A percentile compares a stretch with the other conserved stretches of the same genome.
phyloP scores from a whole-genome alignment of 2,113 vertebrate species.

The Psophia crepitans region DNA sequence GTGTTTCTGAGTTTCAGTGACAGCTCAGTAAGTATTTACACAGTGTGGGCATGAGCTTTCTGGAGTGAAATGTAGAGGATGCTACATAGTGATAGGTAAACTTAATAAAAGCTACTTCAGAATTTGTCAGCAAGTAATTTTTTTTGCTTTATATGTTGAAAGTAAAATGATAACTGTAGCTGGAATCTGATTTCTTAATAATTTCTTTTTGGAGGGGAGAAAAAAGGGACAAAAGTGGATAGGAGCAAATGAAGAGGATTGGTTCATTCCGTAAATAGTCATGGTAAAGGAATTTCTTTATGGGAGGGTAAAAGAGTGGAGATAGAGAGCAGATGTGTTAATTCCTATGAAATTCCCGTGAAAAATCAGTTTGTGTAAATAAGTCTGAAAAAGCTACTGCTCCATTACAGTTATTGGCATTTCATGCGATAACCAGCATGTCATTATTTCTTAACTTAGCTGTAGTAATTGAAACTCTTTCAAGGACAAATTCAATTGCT shows the following conservation, averaged over 20 bases:
- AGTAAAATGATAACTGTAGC: background rate
- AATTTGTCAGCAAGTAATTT: background rate
- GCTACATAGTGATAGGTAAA: background rate
- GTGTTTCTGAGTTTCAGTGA: conserved; percentile 56
- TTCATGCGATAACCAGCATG: background rate
- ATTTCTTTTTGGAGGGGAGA: too few relatives aligned
- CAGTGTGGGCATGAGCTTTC: conserved; percentile 45
- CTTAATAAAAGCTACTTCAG: background rate
- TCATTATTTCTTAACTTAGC: background rate
- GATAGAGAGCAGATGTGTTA: background rate
- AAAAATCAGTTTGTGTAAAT: conserved; percentile 20
- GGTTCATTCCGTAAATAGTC: background rate
- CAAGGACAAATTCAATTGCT: background rate
- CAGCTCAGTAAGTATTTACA: conserved; percentile 66
- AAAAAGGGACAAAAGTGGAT: background rate
- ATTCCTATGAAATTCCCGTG: background rate
- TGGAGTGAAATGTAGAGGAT: conserved; percentile 34
- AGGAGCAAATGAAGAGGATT: background rate
- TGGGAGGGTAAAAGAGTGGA: background rate
- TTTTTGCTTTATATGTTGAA: background rate
- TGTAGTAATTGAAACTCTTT: background rate
- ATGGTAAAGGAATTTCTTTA: background rate
- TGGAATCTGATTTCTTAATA: background rate
- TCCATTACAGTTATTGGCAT: background rate
- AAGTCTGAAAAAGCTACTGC: background rate